Conservation (phyloP, 2,888 invertebrate species). For the Ptilodon capucinus region DNA sequence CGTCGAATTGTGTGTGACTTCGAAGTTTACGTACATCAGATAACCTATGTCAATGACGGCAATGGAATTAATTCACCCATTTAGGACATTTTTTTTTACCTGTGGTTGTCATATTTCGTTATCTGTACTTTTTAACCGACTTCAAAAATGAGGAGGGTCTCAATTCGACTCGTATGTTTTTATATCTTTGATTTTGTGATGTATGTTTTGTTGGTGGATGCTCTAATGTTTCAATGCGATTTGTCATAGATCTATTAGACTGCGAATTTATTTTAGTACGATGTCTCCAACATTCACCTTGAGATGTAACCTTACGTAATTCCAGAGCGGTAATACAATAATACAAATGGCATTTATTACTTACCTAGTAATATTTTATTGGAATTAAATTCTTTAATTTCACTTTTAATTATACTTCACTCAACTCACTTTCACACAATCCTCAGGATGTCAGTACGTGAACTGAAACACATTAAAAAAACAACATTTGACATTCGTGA, state of each 20-base stretch:
- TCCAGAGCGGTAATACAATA: neutral
- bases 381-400: neutral
- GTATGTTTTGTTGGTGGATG: too few relatives aligned
- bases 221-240: neutral
- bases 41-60: too few relatives aligned
- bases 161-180: neutral
- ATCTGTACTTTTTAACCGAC: too few relatives aligned
- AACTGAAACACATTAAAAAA: constrained; percentile 56
- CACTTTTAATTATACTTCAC: constrained; percentile 5
- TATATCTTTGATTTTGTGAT: neutral
- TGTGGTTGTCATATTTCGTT: too few relatives aligned
- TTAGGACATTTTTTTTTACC: too few relatives aligned
- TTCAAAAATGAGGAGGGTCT: too few relatives aligned
- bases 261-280: neutral
- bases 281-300: neutral
- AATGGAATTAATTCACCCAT: too few relatives aligned
- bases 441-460: constrained; percentile 17
- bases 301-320: neutral
- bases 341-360: neutral
- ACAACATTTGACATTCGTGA: constrained; percentile 39
- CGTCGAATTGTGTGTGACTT: too few relatives aligned
- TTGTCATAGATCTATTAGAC: neutral
- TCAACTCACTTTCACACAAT: constrained; percentile 10
- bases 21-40: too few relatives aligned
- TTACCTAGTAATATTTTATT: neutral